Evolutionary conservation across 1,140 invertebrate genomes (phyloP), one percentile per base, ranked within the genome.

Genomic region (Drosophila insularis): DNA sequence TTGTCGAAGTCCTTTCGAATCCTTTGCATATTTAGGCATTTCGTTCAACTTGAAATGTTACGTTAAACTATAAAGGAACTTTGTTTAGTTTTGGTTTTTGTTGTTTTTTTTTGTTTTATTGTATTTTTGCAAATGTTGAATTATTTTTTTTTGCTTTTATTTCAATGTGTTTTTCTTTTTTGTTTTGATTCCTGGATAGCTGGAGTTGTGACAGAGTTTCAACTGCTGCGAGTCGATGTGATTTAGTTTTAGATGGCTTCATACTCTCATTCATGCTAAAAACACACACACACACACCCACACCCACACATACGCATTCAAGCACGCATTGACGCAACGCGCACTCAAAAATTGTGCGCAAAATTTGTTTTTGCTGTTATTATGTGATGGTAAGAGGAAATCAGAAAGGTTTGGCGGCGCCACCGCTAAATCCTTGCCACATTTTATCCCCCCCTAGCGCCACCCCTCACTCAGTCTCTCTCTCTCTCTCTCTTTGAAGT

Each of bases 301-400:
- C 32, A 31, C 40, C 5, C 40, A 43, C 40, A 46, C 43, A 27
- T 27, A 27, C 4, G 37, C 32, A 32, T 27, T 19, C 50, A 58
- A 11, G 66, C 60, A 58, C 40, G 39, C 27, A 64, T 35, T 21
- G 71, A 54, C 43, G 71, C 40, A 66, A 46, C 35, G 70, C 71
- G 74, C 74, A 73, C 50, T 68, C 61, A 13, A 78, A 78, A 78
- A 70, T 74, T 40, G 62, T 78, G 75, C 75, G 75, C 75, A 53
- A 74, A 67, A 61, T 70, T 7, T 35, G 32, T 35, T 11, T 8
- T 35, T 35, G 32, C 10, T 35, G 43, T 50, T 50, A 21, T 50
- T 50, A 19, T 50, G 27, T 27, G 27, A 19, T 11, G 43, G 43
- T 50, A 50, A 10, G 43, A 50, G 43, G 43, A 50, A 50, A 50